Evolutionary conservation across 2,113 vertebrate genomes (phyloP), one percentile per base, ranked within the genome.

Genomic region (Scolopax mira): DNA sequence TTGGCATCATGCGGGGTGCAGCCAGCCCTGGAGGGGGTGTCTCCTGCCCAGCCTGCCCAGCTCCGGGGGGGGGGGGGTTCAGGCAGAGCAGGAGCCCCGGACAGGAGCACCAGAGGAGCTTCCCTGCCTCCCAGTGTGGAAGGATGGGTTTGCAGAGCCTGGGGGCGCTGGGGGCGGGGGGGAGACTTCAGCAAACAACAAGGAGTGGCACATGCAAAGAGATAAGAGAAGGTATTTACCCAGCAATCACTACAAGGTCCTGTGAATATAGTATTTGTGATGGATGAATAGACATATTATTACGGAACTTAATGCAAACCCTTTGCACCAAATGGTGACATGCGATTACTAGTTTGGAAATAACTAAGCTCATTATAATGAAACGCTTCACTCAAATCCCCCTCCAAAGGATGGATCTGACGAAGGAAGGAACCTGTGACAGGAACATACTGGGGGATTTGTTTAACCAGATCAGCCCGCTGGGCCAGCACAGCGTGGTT

Each of bases 381-480:
- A 94, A 89, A 83, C 9, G 37, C 75, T 79, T 61, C 37, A 0
- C 90, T 90, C 85, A 60, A 88, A 94, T 95, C 83, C 92, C 83
- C 80, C 92, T 95, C 90, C 88, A 79, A 96, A 96, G 90, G 79
- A 86, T 57, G 83, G 72, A 75, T 41, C 75, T 84, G 94, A 86
- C 0, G 7, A 31, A 72, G 79, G 87, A 91, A 94, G 81, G 70
- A 82, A 91, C 90, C 89, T 92, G 92, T 89, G 88, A 92, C 14
- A 0, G 89, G 79, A 83, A 51, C 90, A 28, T 55, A 75, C 86
- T 62, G 86, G 66, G 66, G 92, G 93, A 95, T 96, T 96, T 96
- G 93, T 93, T 96, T 88, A 95, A 96, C 93, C 93, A 89, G 75
- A 88, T 80, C 93, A 96, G 77, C 84, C 80, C 2, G 7, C 90